Conservation (phyloP, 2,888 invertebrate species). For the Bhutanitis thaidina region DNA sequence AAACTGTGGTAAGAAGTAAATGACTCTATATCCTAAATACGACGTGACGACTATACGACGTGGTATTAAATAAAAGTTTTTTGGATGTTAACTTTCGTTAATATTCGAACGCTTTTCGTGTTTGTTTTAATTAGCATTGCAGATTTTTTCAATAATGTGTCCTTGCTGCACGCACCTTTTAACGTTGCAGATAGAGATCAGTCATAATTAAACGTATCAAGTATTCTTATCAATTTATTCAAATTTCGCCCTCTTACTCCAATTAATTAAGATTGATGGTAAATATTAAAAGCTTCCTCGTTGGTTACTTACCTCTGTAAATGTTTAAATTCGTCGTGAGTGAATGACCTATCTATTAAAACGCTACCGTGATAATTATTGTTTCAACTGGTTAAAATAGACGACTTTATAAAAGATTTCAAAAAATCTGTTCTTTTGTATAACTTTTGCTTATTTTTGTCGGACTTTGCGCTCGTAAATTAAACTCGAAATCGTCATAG, state of each 20-base stretch:
- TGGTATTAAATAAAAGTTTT: too few species aligned
- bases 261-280: constrained; percentile 75
- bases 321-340: constrained; percentile 41
- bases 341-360: constrained; percentile 38
- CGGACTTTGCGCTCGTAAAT: too few species aligned
- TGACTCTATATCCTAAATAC: too few species aligned
- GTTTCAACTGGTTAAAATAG: constrained; percentile 36
- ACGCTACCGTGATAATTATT: constrained; percentile 31
- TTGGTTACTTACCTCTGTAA: constrained; percentile 41
- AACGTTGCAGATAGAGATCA: constrained; percentile 60
- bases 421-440: constrained; percentile 40
- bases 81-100: too few species aligned
- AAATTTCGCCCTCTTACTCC: constrained; percentile 47
- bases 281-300: constrained; percentile 41
- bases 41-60: too few species aligned
- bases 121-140: constrained; percentile 20
- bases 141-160: constrained; percentile 45
- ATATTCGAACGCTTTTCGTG: too few species aligned
- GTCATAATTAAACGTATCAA: constrained; percentile 70
- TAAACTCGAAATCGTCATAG: too few species aligned
- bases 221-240: constrained; percentile 70
- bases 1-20: too few species aligned
- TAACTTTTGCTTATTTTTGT: not conserved
- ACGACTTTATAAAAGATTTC: constrained; percentile 61
- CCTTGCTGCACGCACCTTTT: constrained; percentile 59